These are phyloP conservation scores for Machimus atricapillus DNA, from an alignment of 2,888 invertebrate species.

Conservation along the genomic window DNA sequence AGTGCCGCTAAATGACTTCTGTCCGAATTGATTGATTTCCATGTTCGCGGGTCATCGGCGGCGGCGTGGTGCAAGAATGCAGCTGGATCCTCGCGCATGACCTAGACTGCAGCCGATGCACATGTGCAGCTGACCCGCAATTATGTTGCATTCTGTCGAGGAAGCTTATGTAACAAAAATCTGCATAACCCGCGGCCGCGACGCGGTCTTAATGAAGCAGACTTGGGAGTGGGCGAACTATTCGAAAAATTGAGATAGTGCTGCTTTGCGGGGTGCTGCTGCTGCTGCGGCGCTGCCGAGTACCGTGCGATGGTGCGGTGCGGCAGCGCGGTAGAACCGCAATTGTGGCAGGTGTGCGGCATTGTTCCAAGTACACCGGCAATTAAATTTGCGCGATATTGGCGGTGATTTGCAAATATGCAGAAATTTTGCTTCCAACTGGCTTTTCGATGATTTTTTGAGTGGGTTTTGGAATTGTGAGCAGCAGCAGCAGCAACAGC, in stretches of 20 bases:
- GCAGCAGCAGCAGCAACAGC: not conserved
- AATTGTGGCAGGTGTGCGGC: constrained; percentile 1
- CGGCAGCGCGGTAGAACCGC: not conserved
- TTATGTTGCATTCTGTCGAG: not conserved
- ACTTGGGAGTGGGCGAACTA: constrained; percentile 7
- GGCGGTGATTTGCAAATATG: constrained; percentile 17
- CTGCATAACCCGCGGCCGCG: not conserved
- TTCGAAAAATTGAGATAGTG: not conserved
- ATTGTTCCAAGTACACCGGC: not conserved
- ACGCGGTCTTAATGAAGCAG: not conserved
- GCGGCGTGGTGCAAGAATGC: not conserved
- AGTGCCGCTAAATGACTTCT: constrained; percentile 17
- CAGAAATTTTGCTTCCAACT: not conserved
- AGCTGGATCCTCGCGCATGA: not conserved
- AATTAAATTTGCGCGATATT: not conserved
- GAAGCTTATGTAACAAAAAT: not conserved
- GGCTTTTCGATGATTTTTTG: not conserved
- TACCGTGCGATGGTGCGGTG: not conserved
- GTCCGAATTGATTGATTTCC: constrained; percentile 18
- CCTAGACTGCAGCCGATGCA: not conserved
- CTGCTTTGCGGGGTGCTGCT: not conserved
- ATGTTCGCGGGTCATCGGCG: not conserved
- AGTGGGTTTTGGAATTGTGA: not conserved
- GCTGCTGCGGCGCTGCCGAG: not conserved
- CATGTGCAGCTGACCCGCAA: not conserved